Evolutionary conservation across 2,113 vertebrate genomes (phyloP).

Genomic region (Phasianus colchicus): DNA sequence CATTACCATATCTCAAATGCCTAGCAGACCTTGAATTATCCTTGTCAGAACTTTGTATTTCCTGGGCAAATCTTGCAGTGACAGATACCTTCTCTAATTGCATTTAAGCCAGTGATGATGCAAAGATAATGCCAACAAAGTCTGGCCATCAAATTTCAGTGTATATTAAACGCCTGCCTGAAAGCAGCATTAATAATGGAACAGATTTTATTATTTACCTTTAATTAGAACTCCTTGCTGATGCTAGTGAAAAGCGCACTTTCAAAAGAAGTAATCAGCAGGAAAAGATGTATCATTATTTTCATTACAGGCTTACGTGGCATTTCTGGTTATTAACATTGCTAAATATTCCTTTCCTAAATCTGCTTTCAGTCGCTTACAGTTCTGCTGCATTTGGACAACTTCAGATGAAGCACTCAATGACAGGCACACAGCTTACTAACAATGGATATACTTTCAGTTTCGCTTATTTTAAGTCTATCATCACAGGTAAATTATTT

Average conservation of each 20-base stretch:
- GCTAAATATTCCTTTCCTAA: background rate
- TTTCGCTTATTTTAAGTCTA: background rate
- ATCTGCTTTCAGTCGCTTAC: background rate
- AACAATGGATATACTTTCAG: background rate
- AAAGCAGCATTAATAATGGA: constrained; percentile 31
- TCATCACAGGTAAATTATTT: background rate
- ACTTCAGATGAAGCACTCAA: background rate
- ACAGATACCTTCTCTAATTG: background rate
- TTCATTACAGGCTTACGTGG: background rate
- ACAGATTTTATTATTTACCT: background rate
- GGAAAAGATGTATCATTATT: background rate
- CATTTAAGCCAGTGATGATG: background rate
- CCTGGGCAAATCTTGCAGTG: background rate
- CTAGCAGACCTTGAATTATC: constrained; percentile 49
- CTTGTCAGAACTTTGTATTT: constrained; percentile 28
- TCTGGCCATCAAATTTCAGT: constrained; percentile 4
- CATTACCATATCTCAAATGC: constrained; percentile 40
- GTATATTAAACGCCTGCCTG: background rate
- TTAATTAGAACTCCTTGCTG: constrained; percentile 19
- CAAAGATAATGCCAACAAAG: background rate
- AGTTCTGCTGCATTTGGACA: background rate
- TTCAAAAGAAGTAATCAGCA: constrained; percentile 1
- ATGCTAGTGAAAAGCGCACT: background rate
- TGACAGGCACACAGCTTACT: background rate
- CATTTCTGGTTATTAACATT: background rate